Percentiles rank a stretch among this genome's conserved stretches.
These are phyloP conservation scores for Agrochola macilenta DNA, from an alignment of 2,888 invertebrate species.

Conservation along the genomic window DNA sequence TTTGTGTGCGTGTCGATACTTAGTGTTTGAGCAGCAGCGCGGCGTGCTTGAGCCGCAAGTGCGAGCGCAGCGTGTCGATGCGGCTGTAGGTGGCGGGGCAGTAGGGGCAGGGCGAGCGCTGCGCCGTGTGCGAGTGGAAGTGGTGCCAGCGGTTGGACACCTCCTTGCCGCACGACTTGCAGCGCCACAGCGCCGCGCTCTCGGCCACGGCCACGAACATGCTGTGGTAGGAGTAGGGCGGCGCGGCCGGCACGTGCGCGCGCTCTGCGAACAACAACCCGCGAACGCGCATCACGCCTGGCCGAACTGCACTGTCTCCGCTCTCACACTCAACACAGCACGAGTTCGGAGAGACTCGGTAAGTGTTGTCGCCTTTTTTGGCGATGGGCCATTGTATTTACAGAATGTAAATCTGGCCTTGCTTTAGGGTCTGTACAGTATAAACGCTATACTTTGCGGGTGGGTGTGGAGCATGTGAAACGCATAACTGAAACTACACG, in stretches of 20 bases:
- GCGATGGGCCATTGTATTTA: conserved; percentile 33
- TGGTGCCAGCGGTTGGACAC: conserved; percentile 97
- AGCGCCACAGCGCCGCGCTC: conserved; percentile 94
- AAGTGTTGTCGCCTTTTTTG: conserved; percentile 8
- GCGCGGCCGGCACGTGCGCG: conserved; percentile 73
- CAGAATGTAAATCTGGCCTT: conserved; percentile 52
- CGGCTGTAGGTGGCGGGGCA: conserved; percentile 97
- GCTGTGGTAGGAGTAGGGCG: conserved; percentile 94
- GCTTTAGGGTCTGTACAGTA: conserved; percentile 61
- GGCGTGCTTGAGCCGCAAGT: conserved; percentile 94
- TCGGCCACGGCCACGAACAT: conserved; percentile 94
- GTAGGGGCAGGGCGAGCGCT: conserved; percentile 95
- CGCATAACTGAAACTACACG: conserved; percentile 90
- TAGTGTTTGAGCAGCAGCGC: conserved; percentile 87
- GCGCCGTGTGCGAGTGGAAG: conserved; percentile 95
- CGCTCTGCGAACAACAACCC: conserved; percentile 81
- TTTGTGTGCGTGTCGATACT: conserved; percentile 63
- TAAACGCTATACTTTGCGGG: conserved; percentile 73
- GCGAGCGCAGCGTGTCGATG: conserved; percentile 96
- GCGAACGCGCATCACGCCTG: conserved; percentile 56
- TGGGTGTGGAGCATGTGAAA: conserved; percentile 83
- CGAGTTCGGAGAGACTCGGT: conserved; percentile 19
- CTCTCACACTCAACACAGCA: conserved; percentile 38
- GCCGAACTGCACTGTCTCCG: conserved; percentile 46
- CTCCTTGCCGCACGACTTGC: conserved; percentile 96